A percentile compares a stretch with the other conserved stretches of the same genome.
phyloP scores from a whole-genome alignment of 2,113 vertebrate species.

The Eira barbara region DNA sequence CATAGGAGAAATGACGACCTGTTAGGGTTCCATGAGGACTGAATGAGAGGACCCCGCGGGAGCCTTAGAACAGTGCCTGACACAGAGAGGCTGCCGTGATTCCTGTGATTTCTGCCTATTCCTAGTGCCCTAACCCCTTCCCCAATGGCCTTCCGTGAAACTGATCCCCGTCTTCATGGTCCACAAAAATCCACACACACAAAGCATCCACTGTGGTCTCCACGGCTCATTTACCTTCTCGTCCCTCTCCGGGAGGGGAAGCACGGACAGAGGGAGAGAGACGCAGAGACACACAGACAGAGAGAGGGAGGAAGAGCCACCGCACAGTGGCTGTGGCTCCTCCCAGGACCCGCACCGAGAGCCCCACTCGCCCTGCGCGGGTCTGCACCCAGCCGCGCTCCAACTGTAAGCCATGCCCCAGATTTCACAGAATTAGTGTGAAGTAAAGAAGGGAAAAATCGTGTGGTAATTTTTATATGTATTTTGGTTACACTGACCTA shows the following conservation, averaged over 20 bases:
- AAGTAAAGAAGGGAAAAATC: background rate
- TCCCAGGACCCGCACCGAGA: accelerated
- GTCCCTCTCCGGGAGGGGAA: background rate
- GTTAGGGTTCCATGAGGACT: background rate
- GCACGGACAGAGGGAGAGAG: background rate
- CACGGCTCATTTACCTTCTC: too few relatives aligned
- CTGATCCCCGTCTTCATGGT: background rate
- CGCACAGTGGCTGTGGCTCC: background rate
- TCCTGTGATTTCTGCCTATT: background rate
- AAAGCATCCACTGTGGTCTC: background rate
- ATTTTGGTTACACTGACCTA: background rate
- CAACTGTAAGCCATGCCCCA: background rate
- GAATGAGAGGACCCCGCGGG: accelerated
- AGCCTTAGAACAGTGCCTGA: background rate
- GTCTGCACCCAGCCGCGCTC: too few relatives aligned
- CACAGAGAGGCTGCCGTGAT: accelerated
- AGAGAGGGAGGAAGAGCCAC: background rate
- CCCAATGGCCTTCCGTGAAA: background rate
- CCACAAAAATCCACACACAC: background rate
- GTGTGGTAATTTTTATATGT: background rate
- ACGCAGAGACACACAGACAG: background rate
- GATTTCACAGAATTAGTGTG: background rate
- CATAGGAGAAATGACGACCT: background rate
- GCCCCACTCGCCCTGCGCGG: accelerated
- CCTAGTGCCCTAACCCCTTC: background rate